Conservation (phyloP, 2,113 vertebrate genomes). For the Condylura cristata region DNA sequence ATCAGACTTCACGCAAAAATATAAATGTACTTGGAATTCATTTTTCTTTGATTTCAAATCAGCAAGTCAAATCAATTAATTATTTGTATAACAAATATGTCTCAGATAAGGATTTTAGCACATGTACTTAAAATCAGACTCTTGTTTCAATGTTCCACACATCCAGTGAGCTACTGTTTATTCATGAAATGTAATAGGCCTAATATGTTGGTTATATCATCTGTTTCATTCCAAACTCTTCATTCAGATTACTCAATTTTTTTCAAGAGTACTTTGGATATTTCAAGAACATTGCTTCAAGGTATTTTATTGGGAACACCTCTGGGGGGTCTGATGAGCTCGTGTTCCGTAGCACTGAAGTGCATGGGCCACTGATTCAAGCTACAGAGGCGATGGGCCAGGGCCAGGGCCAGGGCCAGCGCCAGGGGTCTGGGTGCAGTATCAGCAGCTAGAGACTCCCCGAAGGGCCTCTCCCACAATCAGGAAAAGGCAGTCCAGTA, state of each 20-base stretch:
- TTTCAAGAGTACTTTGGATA: neutral
- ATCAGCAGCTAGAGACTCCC: neutral
- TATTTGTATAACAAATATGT: neutral
- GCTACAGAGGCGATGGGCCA: neutral
- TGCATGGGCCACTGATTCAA: neutral
- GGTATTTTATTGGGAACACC: neutral
- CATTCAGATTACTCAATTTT: neutral
- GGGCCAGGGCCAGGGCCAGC: too few relatives aligned
- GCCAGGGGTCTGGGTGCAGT: too few relatives aligned
- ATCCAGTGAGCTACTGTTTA: neutral
- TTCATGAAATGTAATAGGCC: neutral
- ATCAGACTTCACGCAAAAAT: neutral
- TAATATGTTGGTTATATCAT: neutral
- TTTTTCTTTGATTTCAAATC: neutral
- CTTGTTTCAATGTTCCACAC: neutral
- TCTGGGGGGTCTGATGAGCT: neutral
- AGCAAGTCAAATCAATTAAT: neutral
- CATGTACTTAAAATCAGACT: neutral
- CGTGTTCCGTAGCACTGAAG: neutral
- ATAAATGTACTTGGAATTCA: neutral
- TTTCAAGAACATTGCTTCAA: neutral
- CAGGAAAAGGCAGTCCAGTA: neutral
- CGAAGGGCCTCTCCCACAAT: neutral
- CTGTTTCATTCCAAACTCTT: neutral
- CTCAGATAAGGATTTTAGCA: neutral